Evolutionary conservation across 2,797 vertebrate species (phyloP), one percentile per base, ranked within the genome.

Genomic region (Spinibarbus caldwelli): DNA sequence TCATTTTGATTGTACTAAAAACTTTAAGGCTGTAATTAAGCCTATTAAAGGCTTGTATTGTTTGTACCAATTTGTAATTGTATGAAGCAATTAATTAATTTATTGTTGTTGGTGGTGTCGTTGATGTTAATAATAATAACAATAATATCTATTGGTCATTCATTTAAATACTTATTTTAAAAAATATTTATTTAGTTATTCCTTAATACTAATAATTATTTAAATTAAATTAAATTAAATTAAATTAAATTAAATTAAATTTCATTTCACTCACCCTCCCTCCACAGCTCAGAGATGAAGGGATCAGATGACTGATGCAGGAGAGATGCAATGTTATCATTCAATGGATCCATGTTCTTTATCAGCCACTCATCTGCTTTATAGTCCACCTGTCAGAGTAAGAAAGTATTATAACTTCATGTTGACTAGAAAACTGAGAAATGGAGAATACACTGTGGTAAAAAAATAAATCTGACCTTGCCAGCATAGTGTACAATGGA

Each of bases 341-440:
- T 98, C 81, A 98, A 89, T 7, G 97, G 97, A 89, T 98, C 97
- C 97, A 98, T 98, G 92, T 98, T 98, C 92, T 98, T 98, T 91
- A 98, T 96, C 73, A 98, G 90, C 97, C 97, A 98, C 67, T 97
- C 96, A 1, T 94, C 92, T 38, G 97, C 96, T 89, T 98, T 98
- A 86, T 98, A 98, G 92, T 98, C 95, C 31, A 98, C 97, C 97
- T 98, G 90, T 43, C 21, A 10, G 19, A 79, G 29, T 66, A 7
- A 71, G 29, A 23, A 5, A 59, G 26, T 29, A 49, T 49, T 67
- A 21, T 47, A 29, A n/a, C 29, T 49, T 34, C 26, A 31, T n/a
- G 19, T 36, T 23, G 26, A 49, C 7, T 9, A 34, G 3, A 64
- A 34, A 66, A 31, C 4, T 0, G 10, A 23, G 0, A 31, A 45